These are phyloP conservation scores for Thripadectes ignobilis DNA, from an alignment of 2,797 vertebrate species.

Conservation along the genomic window DNA sequence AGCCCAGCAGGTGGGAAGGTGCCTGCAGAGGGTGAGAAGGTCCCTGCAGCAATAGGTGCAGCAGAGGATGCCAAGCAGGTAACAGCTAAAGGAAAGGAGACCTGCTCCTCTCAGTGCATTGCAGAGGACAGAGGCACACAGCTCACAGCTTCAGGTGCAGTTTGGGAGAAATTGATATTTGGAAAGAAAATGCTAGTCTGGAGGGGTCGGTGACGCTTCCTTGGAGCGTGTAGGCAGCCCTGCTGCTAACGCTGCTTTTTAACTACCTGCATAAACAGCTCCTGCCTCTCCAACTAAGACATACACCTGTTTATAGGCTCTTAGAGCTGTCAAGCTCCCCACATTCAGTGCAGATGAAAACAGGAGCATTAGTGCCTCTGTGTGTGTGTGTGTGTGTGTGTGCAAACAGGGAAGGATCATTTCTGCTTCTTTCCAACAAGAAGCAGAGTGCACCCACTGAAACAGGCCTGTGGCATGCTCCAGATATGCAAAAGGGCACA, in stretches of 20 bases:
- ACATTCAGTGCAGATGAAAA: neutral
- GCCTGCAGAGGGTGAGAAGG: neutral
- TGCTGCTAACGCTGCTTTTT: neutral
- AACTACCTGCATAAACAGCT: neutral
- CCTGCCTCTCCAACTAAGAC: neutral
- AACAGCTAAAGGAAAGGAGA: neutral
- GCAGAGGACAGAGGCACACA: neutral
- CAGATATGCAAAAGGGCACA: neutral
- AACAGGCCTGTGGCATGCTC: fast-evolving
- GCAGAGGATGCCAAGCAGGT: neutral
- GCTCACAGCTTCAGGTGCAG: fast-evolving
- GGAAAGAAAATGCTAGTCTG: neutral
- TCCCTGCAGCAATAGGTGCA: neutral
- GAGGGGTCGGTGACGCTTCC: neutral
- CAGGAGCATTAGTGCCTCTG: neutral
- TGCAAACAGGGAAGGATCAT: neutral
- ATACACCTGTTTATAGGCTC: neutral
- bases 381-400: neutral
- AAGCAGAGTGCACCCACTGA: neutral
- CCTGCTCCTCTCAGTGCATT: neutral
- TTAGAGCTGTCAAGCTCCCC: neutral
- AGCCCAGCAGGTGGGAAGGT: neutral
- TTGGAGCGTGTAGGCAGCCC: neutral
- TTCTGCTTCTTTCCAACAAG: neutral
- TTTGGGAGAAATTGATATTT: neutral